Evolutionary conservation across 30 jellyfish, hydroid and myxozoan species (phyloP).

Genomic region (Chironex yamaguchii): DNA sequence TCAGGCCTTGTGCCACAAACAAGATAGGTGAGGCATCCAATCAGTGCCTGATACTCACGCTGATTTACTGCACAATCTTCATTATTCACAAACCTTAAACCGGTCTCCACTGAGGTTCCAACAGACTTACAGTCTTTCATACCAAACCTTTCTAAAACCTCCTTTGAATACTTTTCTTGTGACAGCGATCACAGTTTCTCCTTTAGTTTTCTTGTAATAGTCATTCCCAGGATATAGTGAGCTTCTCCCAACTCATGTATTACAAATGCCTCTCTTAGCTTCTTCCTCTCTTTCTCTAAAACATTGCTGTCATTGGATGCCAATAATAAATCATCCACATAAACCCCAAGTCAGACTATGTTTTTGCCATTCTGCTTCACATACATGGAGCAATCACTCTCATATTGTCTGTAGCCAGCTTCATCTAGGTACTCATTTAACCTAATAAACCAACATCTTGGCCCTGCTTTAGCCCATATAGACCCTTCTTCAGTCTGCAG

Average conservation of each 20-base stretch:
- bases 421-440: too few species aligned
- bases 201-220: constrained; percentile 19
- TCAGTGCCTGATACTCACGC: constrained; percentile 47
- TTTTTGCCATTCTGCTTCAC: constrained; percentile 33
- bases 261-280: constrained; percentile 12
- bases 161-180: constrained; percentile 1
- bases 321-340: constrained; percentile 39
- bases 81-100: constrained; percentile 7
- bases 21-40: constrained; percentile 48
- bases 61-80: constrained; percentile 17
- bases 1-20: constrained; percentile 48
- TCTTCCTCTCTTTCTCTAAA: constrained; percentile 13
- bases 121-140: constrained; percentile 45
- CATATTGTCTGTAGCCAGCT: too few species aligned
- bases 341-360: constrained; percentile 4
- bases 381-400: too few species aligned
- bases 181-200: constrained; percentile 17
- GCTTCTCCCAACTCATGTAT: constrained; percentile 45
- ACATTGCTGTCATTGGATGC: constrained; percentile 24
- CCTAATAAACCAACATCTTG: too few species aligned
- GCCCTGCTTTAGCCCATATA: too few species aligned
- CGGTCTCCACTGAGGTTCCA: constrained; percentile 42
- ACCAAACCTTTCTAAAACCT: constrained; percentile 15
- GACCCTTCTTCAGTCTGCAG: too few species aligned
- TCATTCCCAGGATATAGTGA: constrained; percentile 43